Percentiles rank a stretch among this genome's conserved stretches.
Conservation (phyloP, 2,113 vertebrate species). For the Microcebus griseorufus region DNA sequence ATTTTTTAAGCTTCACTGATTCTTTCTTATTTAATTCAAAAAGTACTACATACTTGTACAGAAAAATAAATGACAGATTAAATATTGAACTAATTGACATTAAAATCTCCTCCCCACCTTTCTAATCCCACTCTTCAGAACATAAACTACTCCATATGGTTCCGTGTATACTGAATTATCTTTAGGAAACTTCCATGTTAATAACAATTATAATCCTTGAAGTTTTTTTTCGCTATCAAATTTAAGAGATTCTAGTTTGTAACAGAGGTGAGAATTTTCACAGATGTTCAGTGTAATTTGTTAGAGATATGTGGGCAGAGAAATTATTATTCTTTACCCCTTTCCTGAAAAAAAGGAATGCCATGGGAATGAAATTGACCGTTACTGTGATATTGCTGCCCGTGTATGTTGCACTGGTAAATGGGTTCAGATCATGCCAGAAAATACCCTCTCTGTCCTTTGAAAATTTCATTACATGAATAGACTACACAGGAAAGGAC, state of each 20-base stretch:
- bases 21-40: constrained; percentile 19
- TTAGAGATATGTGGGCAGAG: not conserved
- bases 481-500: not conserved
- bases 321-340: not conserved
- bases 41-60: not conserved
- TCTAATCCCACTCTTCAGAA: not conserved
- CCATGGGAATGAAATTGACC: not conserved
- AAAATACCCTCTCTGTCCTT: not conserved
- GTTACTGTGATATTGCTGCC: not conserved
- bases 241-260: not conserved
- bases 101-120: not conserved
- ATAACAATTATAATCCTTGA: not conserved
- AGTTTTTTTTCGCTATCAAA: not conserved
- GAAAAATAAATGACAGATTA: not conserved
- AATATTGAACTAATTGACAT: constrained; percentile 3
- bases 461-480: not conserved
- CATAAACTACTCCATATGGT: not conserved
- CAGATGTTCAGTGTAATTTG: not conserved
- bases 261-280: constrained; percentile 18
- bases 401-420: not conserved
- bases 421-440: not conserved
- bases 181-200: not conserved
- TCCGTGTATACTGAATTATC: not conserved
- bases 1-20: not conserved
- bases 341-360: not conserved